Evolutionary conservation across 2,113 vertebrate species (phyloP).

Genomic region (Theropithecus gelada): DNA sequence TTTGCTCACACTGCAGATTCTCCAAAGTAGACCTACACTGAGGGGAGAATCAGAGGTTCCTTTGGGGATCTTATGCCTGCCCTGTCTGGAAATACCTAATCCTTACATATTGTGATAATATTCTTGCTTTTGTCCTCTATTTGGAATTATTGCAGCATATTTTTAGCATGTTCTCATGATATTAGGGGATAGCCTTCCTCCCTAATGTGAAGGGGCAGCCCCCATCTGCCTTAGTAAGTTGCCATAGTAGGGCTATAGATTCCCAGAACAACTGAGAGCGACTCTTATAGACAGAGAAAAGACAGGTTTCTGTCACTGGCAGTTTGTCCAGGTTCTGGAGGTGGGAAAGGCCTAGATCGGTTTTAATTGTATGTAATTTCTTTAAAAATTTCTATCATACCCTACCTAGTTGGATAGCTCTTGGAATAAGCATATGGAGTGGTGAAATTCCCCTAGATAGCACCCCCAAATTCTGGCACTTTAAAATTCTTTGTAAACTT

Average conservation of each 20-base stretch:
- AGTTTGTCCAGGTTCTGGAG: background rate
- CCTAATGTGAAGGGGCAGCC: background rate
- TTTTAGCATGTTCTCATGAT: background rate
- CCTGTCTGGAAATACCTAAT: background rate
- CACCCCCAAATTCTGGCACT: background rate
- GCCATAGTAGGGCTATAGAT: background rate
- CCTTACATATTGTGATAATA: background rate
- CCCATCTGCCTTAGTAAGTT: background rate
- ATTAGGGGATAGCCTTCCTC: background rate
- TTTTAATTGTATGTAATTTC: background rate
- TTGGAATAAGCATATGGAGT: background rate
- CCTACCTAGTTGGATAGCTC: background rate
- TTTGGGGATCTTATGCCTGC: background rate
- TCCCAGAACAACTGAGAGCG: background rate
- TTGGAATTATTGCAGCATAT: background rate
- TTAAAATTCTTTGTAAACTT: background rate
- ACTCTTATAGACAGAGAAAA: background rate
- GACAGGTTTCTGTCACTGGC: background rate
- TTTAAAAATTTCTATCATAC: background rate
- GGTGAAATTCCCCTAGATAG: background rate
- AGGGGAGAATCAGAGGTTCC: background rate
- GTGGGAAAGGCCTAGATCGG: background rate
- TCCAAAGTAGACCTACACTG: background rate
- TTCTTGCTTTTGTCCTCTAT: background rate
- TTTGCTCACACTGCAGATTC: background rate